These are phyloP conservation scores for Griposia aprilina DNA, from an alignment of 2,888 invertebrate species.

Conservation along the genomic window DNA sequence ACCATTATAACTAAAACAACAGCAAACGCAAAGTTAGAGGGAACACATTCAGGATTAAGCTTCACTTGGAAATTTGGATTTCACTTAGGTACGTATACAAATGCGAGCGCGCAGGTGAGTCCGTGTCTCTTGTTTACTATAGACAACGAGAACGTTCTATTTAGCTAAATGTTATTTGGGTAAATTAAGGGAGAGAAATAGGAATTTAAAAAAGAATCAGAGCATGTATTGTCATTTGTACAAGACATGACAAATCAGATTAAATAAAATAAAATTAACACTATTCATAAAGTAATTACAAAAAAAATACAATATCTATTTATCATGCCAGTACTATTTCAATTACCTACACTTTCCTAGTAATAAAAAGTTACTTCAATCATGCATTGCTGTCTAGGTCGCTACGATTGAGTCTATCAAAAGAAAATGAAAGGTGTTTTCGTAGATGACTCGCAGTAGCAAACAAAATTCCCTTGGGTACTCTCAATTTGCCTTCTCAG, in stretches of 20 bases:
- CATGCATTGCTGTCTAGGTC: neutral
- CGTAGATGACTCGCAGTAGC: constrained; percentile 1
- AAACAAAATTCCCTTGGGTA: constrained; percentile 4
- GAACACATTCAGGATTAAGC: constrained; percentile 81
- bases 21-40: constrained; percentile 81
- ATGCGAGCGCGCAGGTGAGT: constrained; percentile 55
- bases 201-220: neutral
- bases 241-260: neutral
- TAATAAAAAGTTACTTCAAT: neutral
- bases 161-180: neutral
- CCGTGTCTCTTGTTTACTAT: constrained; percentile 35
- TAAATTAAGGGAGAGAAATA: neutral
- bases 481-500: constrained; percentile 19
- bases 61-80: constrained; percentile 76
- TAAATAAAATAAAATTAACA: neutral
- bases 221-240: neutral
- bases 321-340: neutral
- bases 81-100: constrained; percentile 64
- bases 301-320: neutral
- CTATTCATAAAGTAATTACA: too few species aligned
- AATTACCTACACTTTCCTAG: neutral
- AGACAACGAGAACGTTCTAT: constrained; percentile 1
- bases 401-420: neutral
- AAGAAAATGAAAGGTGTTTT: constrained; percentile 30
- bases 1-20: constrained; percentile 85